Base-by-base conservation (phyloP, 2,888 invertebrate species). In the Lepidochitona cinerea region DNA sequence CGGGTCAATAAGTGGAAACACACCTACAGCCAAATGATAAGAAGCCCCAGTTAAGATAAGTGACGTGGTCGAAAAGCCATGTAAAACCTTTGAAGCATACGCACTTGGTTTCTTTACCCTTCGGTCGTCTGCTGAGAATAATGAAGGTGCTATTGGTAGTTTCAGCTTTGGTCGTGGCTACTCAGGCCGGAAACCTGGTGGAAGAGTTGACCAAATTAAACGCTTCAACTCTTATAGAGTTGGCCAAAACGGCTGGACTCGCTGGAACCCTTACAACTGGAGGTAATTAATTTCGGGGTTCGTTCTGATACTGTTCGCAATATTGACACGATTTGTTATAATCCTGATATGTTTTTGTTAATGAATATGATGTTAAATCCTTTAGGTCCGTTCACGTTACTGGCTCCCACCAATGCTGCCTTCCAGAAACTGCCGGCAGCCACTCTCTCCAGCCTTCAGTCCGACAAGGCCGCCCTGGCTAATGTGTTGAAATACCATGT, bases 331-430 rank as follows among this genome's bases (percentile, higher is more conserved):
- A n/a, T n/a, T n/a, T n/a, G n/a, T n/a, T n/a, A n/a, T n/a, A n/a
- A n/a, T n/a, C n/a, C n/a, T n/a, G n/a, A n/a, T n/a, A n/a, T n/a
- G n/a, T n/a, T n/a, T n/a, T n/a, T n/a, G n/a, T n/a, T n/a, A n/a
- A n/a, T n/a, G n/a, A n/a, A n/a, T n/a, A n/a, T n/a, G n/a, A 49
- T 7, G 7, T 7, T 49, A 7, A 4, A 49, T 23, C 18, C 23
- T 49, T 1, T 75, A 85, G 85, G 83, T 26, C 84, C 85, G 23
- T 83, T 79, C 68, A 86, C 86, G 4, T 33, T 85, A 0, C 70
- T 86, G 1, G 80, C 79, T 3, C 86, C 85, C 0, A 78, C 81
- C 12, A 78, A 86, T 70, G 75, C 75, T 0, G 84, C 84, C 0
- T 80, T 86, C 70, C 76, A 74, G 7, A 79, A 76, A 33, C 59